phyloP scores from a whole-genome alignment of 2,888 invertebrate genomes.

The Smittia aterrima region DNA sequence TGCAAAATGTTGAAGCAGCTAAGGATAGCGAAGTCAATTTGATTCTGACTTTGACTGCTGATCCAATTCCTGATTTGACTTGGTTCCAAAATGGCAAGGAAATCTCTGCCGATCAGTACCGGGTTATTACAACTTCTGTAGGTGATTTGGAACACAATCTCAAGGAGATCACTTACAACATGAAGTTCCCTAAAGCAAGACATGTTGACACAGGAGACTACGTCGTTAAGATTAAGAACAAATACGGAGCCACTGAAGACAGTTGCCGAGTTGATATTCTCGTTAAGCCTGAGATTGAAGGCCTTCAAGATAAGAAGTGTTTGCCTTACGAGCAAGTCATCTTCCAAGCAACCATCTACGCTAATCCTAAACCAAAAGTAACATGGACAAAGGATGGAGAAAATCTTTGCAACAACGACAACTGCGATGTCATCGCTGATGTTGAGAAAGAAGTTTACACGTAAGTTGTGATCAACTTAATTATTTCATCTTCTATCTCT shows the following conservation, averaged over 20 bases:
- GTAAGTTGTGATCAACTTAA: slow-evolving; percentile 48
- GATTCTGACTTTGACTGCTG: slow-evolving; percentile 76
- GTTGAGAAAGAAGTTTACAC: slow-evolving; percentile 52
- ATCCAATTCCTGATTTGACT: slow-evolving; percentile 82
- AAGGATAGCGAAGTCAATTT: slow-evolving; percentile 67
- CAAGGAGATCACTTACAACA: slow-evolving; percentile 75
- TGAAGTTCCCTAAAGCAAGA: slow-evolving; percentile 71
- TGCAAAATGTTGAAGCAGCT: slow-evolving; percentile 67
- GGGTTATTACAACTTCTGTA: slow-evolving; percentile 58
- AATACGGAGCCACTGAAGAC: slow-evolving; percentile 72
- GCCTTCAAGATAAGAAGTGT: slow-evolving; percentile 68
- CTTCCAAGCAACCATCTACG: slow-evolving; percentile 78
- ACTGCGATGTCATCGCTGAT: slow-evolving; percentile 54
- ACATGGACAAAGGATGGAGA: slow-evolving; percentile 64
- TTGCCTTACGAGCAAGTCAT: slow-evolving; percentile 75
- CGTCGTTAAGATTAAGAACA: slow-evolving; percentile 74
- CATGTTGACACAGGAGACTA: slow-evolving; percentile 80
- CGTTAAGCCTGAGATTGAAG: slow-evolving; percentile 74
- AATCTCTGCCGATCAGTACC: slow-evolving; percentile 59
- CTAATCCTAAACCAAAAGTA: slow-evolving; percentile 86
- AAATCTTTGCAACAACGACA: slow-evolving; percentile 53
- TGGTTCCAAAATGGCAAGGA: slow-evolving; percentile 79
- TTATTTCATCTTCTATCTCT: slow-evolving; percentile 17
- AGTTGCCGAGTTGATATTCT: slow-evolving; percentile 76
- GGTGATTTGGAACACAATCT: slow-evolving; percentile 71